Conservation (phyloP, 2,113 vertebrate genomes). For the Trachemys scripta region DNA sequence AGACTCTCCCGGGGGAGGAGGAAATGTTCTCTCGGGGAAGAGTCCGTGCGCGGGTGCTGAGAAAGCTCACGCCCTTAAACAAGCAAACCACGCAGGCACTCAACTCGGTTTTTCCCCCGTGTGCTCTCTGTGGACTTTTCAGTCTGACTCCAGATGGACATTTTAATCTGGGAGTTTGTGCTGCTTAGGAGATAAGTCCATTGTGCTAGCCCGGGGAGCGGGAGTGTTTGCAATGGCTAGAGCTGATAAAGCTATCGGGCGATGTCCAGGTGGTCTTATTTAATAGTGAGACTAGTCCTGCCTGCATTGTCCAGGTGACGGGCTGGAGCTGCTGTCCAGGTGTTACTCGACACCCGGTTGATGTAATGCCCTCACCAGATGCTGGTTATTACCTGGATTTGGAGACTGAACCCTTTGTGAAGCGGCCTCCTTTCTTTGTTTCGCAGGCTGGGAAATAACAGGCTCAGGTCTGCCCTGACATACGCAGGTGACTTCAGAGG, state of each 20-base stretch:
- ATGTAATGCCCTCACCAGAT: not conserved
- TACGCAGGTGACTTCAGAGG: not conserved
- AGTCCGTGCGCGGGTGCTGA: not conserved
- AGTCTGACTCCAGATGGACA: slow-evolving; percentile 66
- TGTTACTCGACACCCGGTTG: slow-evolving; percentile 60
- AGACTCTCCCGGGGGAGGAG: not conserved
- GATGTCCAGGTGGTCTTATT: slow-evolving; percentile 64
- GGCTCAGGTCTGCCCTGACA: not conserved
- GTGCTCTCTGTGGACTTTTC: slow-evolving; percentile 25
- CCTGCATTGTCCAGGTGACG: slow-evolving; percentile 57
- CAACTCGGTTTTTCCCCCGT: not conserved
- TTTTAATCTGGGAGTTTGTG: slow-evolving; percentile 53
- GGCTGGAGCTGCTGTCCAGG: slow-evolving; percentile 43
- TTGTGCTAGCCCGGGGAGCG: slow-evolving; percentile 30
- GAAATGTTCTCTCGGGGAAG: not conserved
- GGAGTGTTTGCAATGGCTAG: slow-evolving; percentile 50
- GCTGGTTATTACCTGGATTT: not conserved
- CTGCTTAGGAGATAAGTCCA: slow-evolving; percentile 44
- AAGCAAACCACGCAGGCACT: not conserved
- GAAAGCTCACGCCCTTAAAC: not conserved
- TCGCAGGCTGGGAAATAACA: not conserved
- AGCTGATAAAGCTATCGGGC: slow-evolving; percentile 28
- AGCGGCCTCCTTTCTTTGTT: not conserved
- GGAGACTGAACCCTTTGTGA: not conserved
- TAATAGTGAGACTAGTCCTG: slow-evolving; percentile 27